Percentiles rank a stretch among this genome's conserved stretches.
These are phyloP conservation scores for Manis crassicaudata DNA, from an alignment of 2,797 vertebrate species.

Conservation along the genomic window DNA sequence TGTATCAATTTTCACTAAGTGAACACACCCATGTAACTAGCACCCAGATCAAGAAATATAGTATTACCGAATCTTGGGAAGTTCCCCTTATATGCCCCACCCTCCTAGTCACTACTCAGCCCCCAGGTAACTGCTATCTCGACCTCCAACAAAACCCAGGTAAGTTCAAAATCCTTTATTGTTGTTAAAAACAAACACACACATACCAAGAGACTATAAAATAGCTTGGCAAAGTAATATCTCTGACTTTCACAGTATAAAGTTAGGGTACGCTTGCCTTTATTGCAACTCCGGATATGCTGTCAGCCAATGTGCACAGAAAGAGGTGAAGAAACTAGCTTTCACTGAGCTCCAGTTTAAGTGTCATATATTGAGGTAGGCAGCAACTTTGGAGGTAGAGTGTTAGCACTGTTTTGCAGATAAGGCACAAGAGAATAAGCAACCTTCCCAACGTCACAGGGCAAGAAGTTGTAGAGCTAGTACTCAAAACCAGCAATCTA, in stretches of 20 bases:
- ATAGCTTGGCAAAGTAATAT: not conserved
- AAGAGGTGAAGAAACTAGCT: not conserved
- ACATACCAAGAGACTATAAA: conserved; percentile 17
- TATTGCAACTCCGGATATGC: not conserved
- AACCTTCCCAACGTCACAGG: not conserved
- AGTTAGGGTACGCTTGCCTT: not conserved
- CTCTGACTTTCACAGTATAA: conserved; percentile 25
- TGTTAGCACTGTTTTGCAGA: not conserved
- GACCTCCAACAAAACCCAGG: not conserved
- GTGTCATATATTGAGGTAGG: not conserved
- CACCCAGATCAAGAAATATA: conserved; percentile 20
- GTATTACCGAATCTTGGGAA: not conserved
- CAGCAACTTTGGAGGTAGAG: not conserved
- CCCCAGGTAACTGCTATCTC: not conserved
- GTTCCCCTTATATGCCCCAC: not conserved
- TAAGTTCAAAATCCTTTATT: conserved; percentile 23
- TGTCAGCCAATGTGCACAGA: not conserved
- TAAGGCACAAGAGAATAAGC: not conserved
- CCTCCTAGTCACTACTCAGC: not conserved
- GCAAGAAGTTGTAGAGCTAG: not conserved
- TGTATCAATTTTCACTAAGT: not conserved
- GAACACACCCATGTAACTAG: not conserved
- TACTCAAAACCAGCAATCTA: not conserved
- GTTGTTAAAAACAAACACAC: conserved; percentile 6
- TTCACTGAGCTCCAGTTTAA: conserved; percentile 1